Evolutionary conservation across 2,113 vertebrate genomes (phyloP).

Genomic region (Sialia sialis): DNA sequence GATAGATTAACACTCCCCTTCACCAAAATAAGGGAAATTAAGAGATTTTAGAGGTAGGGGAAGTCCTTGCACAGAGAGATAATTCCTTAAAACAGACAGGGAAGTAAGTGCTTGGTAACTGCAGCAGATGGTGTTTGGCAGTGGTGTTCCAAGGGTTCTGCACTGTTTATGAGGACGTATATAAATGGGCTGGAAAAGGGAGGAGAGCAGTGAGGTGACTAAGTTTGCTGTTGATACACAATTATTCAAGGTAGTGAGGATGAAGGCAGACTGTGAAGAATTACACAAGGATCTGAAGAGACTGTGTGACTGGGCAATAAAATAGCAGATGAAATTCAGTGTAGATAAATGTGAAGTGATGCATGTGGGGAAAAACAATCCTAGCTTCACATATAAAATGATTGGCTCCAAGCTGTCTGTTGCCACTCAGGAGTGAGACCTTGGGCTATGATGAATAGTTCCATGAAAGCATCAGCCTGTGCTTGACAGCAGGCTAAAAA

Average conservation of each 20-base stretch:
- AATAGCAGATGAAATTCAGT: conserved; percentile 60
- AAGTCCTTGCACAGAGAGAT: neutral
- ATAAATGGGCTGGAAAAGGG: neutral
- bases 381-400: conserved; percentile 50
- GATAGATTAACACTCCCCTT: neutral
- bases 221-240: conserved; percentile 18
- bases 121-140: neutral
- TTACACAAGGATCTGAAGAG: conserved; percentile 25
- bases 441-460: conserved; percentile 60
- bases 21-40: neutral
- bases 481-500: conserved; percentile 38
- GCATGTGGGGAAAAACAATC: conserved; percentile 48
- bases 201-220: neutral
- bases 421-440: conserved; percentile 49
- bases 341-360: conserved; percentile 63
- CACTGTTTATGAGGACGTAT: neutral
- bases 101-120: neutral
- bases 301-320: conserved; percentile 47
- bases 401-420: conserved; percentile 51
- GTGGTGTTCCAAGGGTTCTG: neutral
- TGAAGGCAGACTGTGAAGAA: conserved; percentile 41
- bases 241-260: conserved; percentile 40
- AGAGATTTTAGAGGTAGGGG: neutral
- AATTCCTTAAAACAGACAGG: neutral
- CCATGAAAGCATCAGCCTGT: conserved; percentile 37